phyloP scores from a whole-genome alignment of 2,888 invertebrate genomes.

The Diarsia mendica region DNA sequence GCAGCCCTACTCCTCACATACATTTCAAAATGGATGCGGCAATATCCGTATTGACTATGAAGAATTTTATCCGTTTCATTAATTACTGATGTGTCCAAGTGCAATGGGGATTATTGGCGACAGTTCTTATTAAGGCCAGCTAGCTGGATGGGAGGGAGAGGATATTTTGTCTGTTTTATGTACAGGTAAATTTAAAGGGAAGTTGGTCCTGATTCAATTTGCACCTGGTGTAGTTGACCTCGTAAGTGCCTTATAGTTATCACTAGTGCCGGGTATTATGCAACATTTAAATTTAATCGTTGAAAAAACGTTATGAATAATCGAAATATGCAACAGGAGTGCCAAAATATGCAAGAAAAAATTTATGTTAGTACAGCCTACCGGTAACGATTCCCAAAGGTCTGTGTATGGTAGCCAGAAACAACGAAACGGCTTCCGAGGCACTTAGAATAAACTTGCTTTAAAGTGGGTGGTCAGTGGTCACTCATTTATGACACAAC shows the following conservation, averaged over 20 bases:
- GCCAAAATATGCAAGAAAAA: too few species aligned
- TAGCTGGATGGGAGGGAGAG: neutral
- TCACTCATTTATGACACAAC: too few species aligned
- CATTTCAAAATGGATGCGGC: slow-evolving; percentile 28
- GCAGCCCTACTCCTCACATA: slow-evolving; percentile 19
- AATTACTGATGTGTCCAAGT: slow-evolving; percentile 40
- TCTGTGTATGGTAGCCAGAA: too few species aligned
- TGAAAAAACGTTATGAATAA: too few species aligned
- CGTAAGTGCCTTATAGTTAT: neutral
- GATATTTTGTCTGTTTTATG: neutral
- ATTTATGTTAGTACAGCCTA: too few species aligned
- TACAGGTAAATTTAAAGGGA: neutral
- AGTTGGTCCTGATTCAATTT: neutral
- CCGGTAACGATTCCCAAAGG: too few species aligned
- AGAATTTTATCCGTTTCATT: slow-evolving; percentile 47
- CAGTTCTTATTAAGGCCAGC: slow-evolving; percentile 7
- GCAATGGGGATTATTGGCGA: slow-evolving; percentile 19
- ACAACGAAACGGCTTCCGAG: too few species aligned
- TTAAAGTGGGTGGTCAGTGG: too few species aligned
- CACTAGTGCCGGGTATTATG: too few species aligned
- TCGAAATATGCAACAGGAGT: too few species aligned
- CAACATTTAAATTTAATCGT: too few species aligned
- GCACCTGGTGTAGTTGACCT: neutral
- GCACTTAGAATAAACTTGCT: too few species aligned
- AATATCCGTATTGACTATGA: slow-evolving; percentile 29